Percentiles rank a stretch among this genome's conserved stretches.
Conservation (phyloP, 2,888 invertebrate species). For the Macrophya alboannulata region DNA sequence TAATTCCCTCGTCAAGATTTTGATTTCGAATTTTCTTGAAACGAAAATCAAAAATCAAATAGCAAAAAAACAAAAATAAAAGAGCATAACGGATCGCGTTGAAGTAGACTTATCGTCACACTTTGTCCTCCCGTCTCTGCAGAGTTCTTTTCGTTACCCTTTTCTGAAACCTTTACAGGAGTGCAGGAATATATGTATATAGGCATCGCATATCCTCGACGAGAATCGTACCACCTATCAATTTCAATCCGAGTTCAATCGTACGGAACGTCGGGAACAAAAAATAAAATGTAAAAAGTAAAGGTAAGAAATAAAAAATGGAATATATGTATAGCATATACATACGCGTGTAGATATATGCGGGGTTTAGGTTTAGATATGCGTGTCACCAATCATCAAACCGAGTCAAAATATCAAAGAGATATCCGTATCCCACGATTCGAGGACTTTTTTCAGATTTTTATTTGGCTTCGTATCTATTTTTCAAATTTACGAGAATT, state of each 20-base stretch:
- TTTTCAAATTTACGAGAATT: neutral
- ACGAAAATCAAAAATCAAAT: too few relatives aligned
- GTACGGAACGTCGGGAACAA: conserved; percentile 22
- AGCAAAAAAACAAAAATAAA: neutral
- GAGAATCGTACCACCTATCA: neutral
- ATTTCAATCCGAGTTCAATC: conserved; percentile 45
- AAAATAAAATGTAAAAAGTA: neutral
- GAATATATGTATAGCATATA: neutral
- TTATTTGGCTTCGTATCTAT: neutral
- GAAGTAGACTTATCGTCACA: neutral
- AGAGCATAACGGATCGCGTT: neutral
- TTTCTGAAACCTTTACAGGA: neutral
- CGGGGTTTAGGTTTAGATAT: neutral
- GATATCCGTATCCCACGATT: neutral
- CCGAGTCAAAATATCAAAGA: neutral
- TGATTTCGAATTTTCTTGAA: too few relatives aligned
- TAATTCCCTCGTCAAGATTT: neutral
- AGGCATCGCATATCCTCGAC: neutral
- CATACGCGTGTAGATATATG: neutral
- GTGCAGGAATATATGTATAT: neutral
- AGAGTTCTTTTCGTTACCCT: neutral
- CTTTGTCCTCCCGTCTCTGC: neutral
- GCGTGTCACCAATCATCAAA: neutral
- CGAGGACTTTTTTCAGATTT: neutral
- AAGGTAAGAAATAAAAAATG: neutral